Evolutionary conservation across 2,888 invertebrate species (phyloP), one percentile per base, ranked within the genome.

Genomic region (Zaprionus obscuricornis): DNA sequence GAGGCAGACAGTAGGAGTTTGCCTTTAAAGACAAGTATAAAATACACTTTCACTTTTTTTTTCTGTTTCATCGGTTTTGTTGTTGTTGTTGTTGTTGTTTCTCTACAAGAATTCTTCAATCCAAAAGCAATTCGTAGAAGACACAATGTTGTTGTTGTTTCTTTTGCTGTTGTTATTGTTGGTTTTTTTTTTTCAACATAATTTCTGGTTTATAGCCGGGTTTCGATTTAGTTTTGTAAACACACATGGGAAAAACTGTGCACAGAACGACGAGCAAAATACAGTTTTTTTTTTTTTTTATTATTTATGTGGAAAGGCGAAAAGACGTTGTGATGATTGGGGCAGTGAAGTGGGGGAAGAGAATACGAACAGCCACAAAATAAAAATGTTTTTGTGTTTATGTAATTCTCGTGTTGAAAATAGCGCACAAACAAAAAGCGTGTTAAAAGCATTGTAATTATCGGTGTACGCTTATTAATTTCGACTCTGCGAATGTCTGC

Each of bases 41-140:
- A 51, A 74, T 65, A 52, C 85, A 82, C 82, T 82, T 82, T 82
- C 82, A 82, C 82, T 82, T 79, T 72, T 69, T 24, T 52, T 52
- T 43, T 18, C n/a, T 14, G 26, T 49, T 33, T 49, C 24, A n/a
- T 33, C 49, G 47, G 16, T 37, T 50, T 62, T 51, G 47, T 45
- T 46, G 40, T 29, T 33, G 6, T 13, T 37, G 45, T 52, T 49
- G 16, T 40, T 36, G 57, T 45, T 24, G 40, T 46, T 43, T 51
- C 14, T 64, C 50, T 55, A 64, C 46, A 65, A 74, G 74, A 74
- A 74, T 74, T 70, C 60, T 74, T 65, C 42, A 31, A 46, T 56
- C 51, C 45, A 52, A 33, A 49, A 57, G 45, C 54, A 58, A 59
- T 71, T 56, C 49, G 51, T 55, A 49, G 63, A 59, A 71, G 65